Conservation (phyloP, 2,113 vertebrate species). For the Psophia crepitans region DNA sequence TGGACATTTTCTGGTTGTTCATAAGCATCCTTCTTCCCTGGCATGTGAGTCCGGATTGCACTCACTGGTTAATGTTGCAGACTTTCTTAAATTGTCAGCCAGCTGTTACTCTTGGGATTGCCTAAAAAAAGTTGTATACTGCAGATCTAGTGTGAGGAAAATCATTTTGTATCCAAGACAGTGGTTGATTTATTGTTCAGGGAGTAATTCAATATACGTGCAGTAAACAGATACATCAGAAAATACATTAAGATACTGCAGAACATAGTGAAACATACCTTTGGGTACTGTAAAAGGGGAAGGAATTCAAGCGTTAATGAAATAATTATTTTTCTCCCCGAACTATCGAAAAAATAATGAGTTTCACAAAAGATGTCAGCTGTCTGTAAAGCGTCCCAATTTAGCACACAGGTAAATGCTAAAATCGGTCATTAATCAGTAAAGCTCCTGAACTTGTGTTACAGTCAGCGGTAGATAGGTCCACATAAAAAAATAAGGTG, state of each 20-base stretch:
- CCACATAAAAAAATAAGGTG: not conserved
- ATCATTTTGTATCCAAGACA: conserved; percentile 10
- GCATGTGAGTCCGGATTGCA: not conserved
- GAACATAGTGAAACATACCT: not conserved
- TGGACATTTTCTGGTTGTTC: not conserved
- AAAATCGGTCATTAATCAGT: not conserved
- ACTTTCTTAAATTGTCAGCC: conserved; percentile 10
- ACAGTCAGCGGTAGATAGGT: not conserved
- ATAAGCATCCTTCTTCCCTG: not conserved
- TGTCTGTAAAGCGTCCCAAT: not conserved
- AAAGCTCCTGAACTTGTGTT: not conserved
- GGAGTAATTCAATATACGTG: conserved; percentile 12
- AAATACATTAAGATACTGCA: not conserved
- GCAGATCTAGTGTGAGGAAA: conserved; percentile 4
- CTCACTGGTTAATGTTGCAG: not conserved
- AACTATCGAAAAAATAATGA: not conserved
- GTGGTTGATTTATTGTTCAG: conserved; percentile 9
- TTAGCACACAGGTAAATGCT: not conserved
- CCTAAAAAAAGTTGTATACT: not conserved
- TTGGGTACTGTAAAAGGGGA: not conserved
- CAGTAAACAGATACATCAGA: conserved; percentile 14
- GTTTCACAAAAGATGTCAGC: not conserved
- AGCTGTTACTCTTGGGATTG: conserved; percentile 24
- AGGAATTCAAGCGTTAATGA: conserved; percentile 16
- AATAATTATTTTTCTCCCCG: conserved; percentile 14